Evolutionary conservation across 2,113 vertebrate species (phyloP).

Genomic region (Ancistrus triradiatus): DNA sequence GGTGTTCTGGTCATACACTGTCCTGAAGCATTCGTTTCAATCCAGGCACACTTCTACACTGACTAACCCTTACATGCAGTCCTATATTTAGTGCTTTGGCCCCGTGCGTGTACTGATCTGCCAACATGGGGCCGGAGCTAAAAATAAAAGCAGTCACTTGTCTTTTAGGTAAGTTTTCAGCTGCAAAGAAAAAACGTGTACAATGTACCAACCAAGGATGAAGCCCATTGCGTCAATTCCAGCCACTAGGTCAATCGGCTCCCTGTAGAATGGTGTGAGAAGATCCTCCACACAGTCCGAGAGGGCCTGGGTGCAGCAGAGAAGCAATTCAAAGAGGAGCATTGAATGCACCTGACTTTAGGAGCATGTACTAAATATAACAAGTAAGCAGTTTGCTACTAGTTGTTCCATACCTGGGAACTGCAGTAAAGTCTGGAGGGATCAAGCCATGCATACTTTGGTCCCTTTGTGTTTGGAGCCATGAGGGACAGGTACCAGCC

Average conservation of each 20-base stretch:
- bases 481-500: conserved; percentile 84
- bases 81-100: conserved; percentile 53
- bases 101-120: conserved; percentile 7
- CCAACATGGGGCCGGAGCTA: conserved; percentile 20
- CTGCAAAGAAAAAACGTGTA: conserved; percentile 1
- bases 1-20: too few species aligned
- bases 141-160: conserved; percentile 45
- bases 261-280: conserved; percentile 71
- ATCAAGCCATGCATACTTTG: conserved; percentile 80
- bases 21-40: too few species aligned
- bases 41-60: too few species aligned
- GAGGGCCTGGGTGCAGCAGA: conserved; percentile 64
- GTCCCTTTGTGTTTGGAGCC: conserved; percentile 80
- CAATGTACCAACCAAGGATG: conserved; percentile 72
- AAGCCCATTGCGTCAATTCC: conserved; percentile 89
- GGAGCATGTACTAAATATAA: not conserved
- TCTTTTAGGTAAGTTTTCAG: too few species aligned
- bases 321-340: conserved; percentile 42
- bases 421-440: conserved; percentile 86
- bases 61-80: not conserved
- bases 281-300: conserved; percentile 78
- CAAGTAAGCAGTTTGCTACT: not conserved
- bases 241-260: conserved; percentile 75
- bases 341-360: not conserved
- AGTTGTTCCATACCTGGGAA: conserved; percentile 65